Base-by-base conservation (phyloP, 2,797 vertebrate species). In the Discoglossus pictus region DNA sequence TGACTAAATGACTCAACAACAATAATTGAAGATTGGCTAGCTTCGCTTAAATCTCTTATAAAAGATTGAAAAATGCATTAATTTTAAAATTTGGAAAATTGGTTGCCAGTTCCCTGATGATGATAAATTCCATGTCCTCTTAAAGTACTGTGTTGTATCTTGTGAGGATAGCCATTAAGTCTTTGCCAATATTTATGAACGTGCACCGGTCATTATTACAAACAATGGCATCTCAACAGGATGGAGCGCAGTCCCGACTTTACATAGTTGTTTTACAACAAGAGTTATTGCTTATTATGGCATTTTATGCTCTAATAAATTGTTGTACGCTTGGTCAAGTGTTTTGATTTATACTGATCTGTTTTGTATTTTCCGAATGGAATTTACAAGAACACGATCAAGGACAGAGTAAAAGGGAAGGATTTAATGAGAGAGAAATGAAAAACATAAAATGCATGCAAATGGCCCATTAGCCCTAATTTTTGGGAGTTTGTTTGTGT, bases 201-300 rank as follows among this genome's bases (percentile, higher is more conserved):
- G 35, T 61, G 42, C 47, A 47, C 27, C 18, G 35, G 27, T 35
- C 42, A 46, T 60, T 46, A 60, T 34, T 46, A 35, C 44, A 44
- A 60, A 25, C 5, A 60, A 60, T 46, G 56, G 16, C 24, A 35
- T 60, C 42, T 44, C 21, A 40, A 60, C 56, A 46, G 42, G 56
- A 40, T 60, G 56, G 25, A 60, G 40, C 46, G 35, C 17, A 47
- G 11, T 47, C 35, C 36, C 36, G 20, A 36, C 25, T 44, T 60
- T 39, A 60, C 58, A 36, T 47, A 23, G 43, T 47, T 46, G 42
- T 61, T 61, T 61, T 61, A 61, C 23, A 47, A 24, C 58, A 40
- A 61, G 58, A 61, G 31, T 35, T 46, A 61, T 61, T 61, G 58
- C 47, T 61, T 61, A 61, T 61, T 47, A 61, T 61, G 58, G 46